Conservation (phyloP, 2,113 vertebrate genomes). For the Trematocara variabile region DNA sequence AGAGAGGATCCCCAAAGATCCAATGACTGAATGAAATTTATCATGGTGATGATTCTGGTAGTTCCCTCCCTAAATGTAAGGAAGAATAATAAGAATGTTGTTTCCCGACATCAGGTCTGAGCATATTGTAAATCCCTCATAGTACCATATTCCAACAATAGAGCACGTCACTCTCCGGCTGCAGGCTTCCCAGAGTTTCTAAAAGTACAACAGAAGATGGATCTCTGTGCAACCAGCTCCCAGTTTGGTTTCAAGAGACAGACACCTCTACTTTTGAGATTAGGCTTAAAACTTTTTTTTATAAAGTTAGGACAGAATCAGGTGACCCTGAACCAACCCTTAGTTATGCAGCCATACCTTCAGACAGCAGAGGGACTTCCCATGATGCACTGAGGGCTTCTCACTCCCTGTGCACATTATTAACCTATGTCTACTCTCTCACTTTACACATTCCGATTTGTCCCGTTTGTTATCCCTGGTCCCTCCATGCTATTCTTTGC, state of each 20-base stretch:
- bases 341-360: background rate
- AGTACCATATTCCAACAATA: background rate
- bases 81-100: background rate
- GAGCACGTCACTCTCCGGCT: rapidly evolving
- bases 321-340: background rate
- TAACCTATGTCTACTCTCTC: background rate
- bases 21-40: too few species aligned
- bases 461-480: background rate
- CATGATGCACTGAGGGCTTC: background rate
- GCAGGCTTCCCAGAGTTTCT: background rate
- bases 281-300: background rate
- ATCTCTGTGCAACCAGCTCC: background rate
- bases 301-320: background rate
- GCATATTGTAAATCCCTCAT: background rate
- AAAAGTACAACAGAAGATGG: background rate
- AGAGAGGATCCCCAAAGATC: too few species aligned
- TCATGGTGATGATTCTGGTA: background rate
- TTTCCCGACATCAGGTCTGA: background rate
- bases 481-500: background rate
- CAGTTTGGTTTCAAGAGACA: background rate
- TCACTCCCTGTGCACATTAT: background rate
- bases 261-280: rapidly evolving
- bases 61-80: background rate
- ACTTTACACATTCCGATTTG: background rate
- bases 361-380: background rate